These are phyloP conservation scores for Pteropus rufus DNA, from an alignment of 2,797 vertebrate species.

Conservation along the genomic window DNA sequence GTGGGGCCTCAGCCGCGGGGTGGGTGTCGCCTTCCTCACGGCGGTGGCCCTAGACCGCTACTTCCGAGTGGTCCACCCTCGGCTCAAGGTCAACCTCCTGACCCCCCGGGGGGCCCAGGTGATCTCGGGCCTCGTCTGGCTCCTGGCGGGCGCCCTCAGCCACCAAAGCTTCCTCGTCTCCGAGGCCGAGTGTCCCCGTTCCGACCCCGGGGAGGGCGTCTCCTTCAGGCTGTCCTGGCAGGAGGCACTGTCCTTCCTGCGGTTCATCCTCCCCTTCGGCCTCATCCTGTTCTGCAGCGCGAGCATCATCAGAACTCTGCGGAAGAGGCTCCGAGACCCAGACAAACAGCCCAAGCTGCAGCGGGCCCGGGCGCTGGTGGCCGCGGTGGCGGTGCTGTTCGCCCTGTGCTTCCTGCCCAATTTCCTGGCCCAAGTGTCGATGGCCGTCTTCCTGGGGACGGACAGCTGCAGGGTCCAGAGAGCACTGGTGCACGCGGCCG, in stretches of 20 bases:
- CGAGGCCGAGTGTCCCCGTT: slow-evolving; percentile 64
- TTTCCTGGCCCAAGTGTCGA: slow-evolving; percentile 75
- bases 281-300: slow-evolving; percentile 82
- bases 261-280: slow-evolving; percentile 82
- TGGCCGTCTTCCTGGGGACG: slow-evolving; percentile 1
- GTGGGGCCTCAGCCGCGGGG: slow-evolving; percentile 80
- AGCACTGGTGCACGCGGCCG: accelerated
- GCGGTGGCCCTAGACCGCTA: slow-evolving; percentile 83
- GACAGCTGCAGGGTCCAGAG: neutral
- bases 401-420: slow-evolving; percentile 82
- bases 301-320: slow-evolving; percentile 75
- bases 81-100: slow-evolving; percentile 74
- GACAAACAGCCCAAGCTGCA: slow-evolving; percentile 79
- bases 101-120: slow-evolving; percentile 73
- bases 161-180: slow-evolving; percentile 74
- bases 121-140: slow-evolving; percentile 81
- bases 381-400: slow-evolving; percentile 77
- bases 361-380: slow-evolving; percentile 75
- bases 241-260: slow-evolving; percentile 79
- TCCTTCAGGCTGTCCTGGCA: slow-evolving; percentile 44
- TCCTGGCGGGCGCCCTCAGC: slow-evolving; percentile 76
- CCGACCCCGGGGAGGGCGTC: accelerated
- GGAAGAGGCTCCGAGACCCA: slow-evolving; percentile 48
- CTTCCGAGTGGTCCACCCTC: slow-evolving; percentile 79
- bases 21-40: slow-evolving; percentile 83